Conservation (phyloP, 2,797 vertebrate species). For the Chaunax sp. region DNA sequence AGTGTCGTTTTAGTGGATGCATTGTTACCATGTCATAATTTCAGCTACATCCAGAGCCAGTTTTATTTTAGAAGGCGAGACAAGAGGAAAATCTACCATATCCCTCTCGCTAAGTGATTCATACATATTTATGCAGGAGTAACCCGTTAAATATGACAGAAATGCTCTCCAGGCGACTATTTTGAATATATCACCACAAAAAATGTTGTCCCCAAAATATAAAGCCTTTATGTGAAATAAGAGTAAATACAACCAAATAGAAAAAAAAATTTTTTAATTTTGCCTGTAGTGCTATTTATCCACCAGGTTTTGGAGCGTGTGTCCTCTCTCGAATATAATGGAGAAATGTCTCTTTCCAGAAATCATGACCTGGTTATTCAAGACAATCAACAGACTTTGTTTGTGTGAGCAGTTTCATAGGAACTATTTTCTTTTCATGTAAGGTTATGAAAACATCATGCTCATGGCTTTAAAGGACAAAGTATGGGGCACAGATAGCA, state of each 20-base stretch:
- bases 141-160: constrained; percentile 47
- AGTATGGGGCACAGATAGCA: too few relatives aligned
- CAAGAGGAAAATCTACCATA: constrained; percentile 36
- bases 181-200: constrained; percentile 28
- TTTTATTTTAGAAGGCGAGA: constrained; percentile 42
- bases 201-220: too few relatives aligned
- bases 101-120: constrained; percentile 46
- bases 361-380: too few relatives aligned
- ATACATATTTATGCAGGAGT: constrained; percentile 50
- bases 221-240: constrained; percentile 27
- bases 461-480: too few relatives aligned
- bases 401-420: too few relatives aligned
- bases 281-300: too few relatives aligned
- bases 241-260: constrained; percentile 7
- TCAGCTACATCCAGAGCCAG: constrained; percentile 25
- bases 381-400: too few relatives aligned
- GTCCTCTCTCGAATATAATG: too few relatives aligned
- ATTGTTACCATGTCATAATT: constrained; percentile 11
- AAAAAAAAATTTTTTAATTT: too few relatives aligned
- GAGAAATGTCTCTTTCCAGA: constrained; percentile 20
- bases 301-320: too few relatives aligned
- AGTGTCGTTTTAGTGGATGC: constrained; percentile 16
- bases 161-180: constrained; percentile 30
- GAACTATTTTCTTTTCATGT: too few relatives aligned
- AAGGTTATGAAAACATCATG: too few relatives aligned